A percentile compares a stretch with the other conserved stretches of the same genome.
phyloP scores from a whole-genome alignment of 2,797 vertebrate genomes.

The Gallirallus australis region DNA sequence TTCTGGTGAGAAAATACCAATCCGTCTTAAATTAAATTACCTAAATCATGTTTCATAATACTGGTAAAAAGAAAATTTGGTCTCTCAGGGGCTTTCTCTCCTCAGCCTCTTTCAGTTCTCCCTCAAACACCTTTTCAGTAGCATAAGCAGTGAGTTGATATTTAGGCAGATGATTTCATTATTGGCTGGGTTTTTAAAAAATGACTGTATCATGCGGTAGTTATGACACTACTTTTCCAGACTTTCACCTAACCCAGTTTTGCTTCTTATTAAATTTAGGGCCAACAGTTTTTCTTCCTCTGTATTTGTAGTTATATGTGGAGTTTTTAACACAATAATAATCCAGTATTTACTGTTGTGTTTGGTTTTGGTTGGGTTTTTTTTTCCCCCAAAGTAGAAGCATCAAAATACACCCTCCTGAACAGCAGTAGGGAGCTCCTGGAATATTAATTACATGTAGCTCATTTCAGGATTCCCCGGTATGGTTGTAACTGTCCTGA shows the following conservation, averaged over 20 bases:
- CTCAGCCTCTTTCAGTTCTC: neutral
- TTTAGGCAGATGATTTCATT: slow-evolving; percentile 19
- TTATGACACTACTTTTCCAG: slow-evolving; percentile 31
- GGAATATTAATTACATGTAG: neutral
- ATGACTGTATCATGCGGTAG: neutral
- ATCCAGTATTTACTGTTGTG: neutral
- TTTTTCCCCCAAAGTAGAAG: neutral
- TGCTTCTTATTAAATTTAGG: neutral
- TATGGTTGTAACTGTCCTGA: neutral
- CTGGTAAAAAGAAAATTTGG: neutral
- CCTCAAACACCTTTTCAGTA: slow-evolving; percentile 14
- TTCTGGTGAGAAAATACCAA: neutral
- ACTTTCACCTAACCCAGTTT: neutral
- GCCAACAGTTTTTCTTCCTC: neutral
- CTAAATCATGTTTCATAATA: neutral
- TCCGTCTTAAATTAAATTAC: neutral
- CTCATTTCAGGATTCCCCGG: neutral
- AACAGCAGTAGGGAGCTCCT: neutral
- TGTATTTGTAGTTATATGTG: neutral
- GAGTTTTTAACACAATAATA: neutral
- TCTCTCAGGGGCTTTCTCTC: neutral
- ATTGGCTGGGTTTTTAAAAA: slow-evolving; percentile 1
- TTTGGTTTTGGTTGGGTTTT: accelerated
- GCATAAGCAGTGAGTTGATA: neutral
- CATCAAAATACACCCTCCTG: neutral